Conservation (phyloP, 2,113 vertebrate species). For the Ifrita kowaldi region DNA sequence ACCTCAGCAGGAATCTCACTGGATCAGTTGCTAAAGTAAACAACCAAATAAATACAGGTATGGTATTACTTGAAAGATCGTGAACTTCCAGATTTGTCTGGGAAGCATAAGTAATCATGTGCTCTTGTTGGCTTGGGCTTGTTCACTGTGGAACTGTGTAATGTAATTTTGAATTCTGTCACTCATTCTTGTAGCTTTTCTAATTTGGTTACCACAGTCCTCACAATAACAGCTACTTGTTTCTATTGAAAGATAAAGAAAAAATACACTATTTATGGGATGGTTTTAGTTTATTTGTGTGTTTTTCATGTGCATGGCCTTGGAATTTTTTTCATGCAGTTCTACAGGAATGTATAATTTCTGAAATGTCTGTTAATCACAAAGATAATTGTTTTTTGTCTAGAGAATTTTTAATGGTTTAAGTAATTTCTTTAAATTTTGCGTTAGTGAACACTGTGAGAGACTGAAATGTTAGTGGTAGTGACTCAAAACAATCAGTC, state of each 20-base stretch:
- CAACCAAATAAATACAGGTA: slow-evolving; percentile 67
- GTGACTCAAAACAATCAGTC: neutral
- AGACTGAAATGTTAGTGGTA: neutral
- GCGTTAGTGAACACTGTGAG: neutral
- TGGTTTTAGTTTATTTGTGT: neutral
- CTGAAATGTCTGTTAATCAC: neutral
- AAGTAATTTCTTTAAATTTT: neutral
- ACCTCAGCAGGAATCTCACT: slow-evolving; percentile 33
- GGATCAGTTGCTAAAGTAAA: slow-evolving; percentile 22
- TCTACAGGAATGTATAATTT: neutral
- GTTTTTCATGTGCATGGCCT: neutral
- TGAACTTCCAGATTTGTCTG: neutral
- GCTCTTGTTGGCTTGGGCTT: neutral
- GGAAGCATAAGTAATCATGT: neutral
- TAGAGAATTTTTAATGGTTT: neutral
- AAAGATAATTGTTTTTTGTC: neutral
- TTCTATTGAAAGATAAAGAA: neutral
- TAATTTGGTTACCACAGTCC: neutral
- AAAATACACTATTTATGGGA: neutral
- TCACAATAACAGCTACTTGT: neutral
- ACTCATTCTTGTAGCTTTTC: neutral
- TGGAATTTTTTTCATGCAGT: neutral
- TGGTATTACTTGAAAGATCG: neutral
- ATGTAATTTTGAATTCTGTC: neutral
- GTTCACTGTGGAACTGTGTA: neutral